A percentile compares a stretch with the other conserved stretches of the same genome.
phyloP scores from a whole-genome alignment of 2,113 vertebrate species.

The Kryptolebias marmoratus region DNA sequence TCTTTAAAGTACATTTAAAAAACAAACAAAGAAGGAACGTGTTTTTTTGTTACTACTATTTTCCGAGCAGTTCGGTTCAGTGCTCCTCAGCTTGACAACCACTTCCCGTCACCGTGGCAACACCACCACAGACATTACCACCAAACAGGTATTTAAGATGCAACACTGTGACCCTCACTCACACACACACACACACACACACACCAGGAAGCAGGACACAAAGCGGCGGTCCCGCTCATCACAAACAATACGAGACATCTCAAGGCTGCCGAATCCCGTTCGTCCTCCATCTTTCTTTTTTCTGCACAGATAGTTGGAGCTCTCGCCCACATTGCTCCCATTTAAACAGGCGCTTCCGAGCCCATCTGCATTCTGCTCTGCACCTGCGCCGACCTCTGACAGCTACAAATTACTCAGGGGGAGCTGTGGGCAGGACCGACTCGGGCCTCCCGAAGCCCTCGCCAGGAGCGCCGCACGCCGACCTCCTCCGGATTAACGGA shows the following conservation, averaged over 20 bases:
- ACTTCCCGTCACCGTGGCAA: constrained; percentile 47
- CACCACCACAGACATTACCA: constrained; percentile 33
- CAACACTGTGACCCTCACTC: constrained; percentile 26
- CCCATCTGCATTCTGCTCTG: constrained; percentile 26
- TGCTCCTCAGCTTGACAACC: constrained; percentile 13
- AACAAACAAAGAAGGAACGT: too few species aligned
- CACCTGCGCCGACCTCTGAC: constrained; percentile 29
- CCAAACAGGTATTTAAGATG: constrained; percentile 18
- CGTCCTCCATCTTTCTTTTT: constrained; percentile 36
- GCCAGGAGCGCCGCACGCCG: background rate
- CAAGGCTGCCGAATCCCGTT: constrained; percentile 27
- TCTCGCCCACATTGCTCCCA: background rate
- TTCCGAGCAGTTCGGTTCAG: too few species aligned
- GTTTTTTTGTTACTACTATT: too few species aligned
- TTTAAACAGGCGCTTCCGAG: constrained; percentile 31
- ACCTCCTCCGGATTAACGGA: background rate
- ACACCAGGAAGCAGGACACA: constrained; percentile 39
- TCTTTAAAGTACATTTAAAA: too few species aligned
- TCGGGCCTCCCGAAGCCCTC: background rate
- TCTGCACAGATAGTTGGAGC: constrained; percentile 23
- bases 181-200: constrained; percentile 35
- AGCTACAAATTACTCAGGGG: constrained; percentile 36
- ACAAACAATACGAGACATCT: constrained; percentile 41
- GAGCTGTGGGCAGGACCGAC: constrained; percentile 10
- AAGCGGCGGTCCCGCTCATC: constrained; percentile 43